These are phyloP conservation scores for Uloborus plumipes DNA, from an alignment of 2,888 invertebrate genomes.

Conservation along the genomic window DNA sequence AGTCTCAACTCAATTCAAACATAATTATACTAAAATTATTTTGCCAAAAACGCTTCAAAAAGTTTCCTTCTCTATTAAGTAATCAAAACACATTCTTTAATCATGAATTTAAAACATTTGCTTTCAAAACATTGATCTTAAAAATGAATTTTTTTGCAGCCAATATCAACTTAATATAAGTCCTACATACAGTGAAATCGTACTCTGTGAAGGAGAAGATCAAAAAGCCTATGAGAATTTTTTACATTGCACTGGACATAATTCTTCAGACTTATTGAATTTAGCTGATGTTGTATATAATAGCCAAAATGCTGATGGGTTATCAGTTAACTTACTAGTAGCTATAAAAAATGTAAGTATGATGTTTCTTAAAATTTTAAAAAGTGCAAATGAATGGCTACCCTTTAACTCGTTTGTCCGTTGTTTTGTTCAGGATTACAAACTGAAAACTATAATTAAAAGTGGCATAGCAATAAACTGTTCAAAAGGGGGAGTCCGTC, in stretches of 20 bases:
- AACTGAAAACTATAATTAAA: no score
- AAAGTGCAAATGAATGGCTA: no score
- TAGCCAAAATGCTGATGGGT: slow-evolving; percentile 50
- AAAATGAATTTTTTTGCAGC: slow-evolving; percentile 22
- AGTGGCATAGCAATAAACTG: no score
- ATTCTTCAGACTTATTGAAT: slow-evolving; percentile 26
- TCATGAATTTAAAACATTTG: not conserved
- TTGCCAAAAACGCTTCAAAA: not conserved
- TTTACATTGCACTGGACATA: slow-evolving; percentile 30
- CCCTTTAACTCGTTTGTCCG: no score
- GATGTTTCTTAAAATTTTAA: slow-evolving; percentile 23
- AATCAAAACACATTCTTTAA: not conserved
- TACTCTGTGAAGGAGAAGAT: slow-evolving; percentile 22
- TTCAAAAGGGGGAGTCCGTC: no score
- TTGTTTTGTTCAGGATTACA: no score
- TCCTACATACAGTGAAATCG: slow-evolving; percentile 47
- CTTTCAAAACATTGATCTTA: no score
- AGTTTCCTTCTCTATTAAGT: not conserved
- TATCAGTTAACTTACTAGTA: slow-evolving; percentile 47
- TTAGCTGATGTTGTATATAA: slow-evolving; percentile 58
- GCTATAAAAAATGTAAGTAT: slow-evolving; percentile 55
- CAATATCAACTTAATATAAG: slow-evolving; percentile 47
- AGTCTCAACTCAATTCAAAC: no score
- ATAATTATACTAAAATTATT: no score
- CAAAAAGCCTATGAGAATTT: slow-evolving; percentile 37